Evolutionary conservation across 2,113 vertebrate species (phyloP), one percentile per base, ranked within the genome.

Genomic region (Hemiscyllium ocellatum): DNA sequence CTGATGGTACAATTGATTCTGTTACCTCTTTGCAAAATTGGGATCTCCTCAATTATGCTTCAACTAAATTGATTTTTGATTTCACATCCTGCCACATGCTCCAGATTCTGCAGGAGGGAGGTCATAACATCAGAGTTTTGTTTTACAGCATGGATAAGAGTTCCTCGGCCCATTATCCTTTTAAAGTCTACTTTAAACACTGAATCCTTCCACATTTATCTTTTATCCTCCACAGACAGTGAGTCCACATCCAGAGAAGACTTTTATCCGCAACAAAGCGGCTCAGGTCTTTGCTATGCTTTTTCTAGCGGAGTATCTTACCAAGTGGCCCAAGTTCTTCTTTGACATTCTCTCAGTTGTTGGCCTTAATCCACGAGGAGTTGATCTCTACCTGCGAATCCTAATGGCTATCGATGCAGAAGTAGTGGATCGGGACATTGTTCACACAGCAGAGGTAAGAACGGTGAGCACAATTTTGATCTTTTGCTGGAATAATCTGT

Each of bases 251-350:
- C 97, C 98, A 0, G 99, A 99, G 97, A 99, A 99, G 98, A 98
- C 98, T 2, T 99, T 99, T 97, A 99, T 99, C 97, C 98, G 98
- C 97, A 99, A 99, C 97, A 99, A 99, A 97, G 99, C 98, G 0
- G 99, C 99, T 1, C 99, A 99, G 97, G 99, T 99, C 95, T 98
- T 99, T 29, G 98, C 99, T n/a, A 97, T 99, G 96, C 98, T 98
- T 95, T 99, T 99, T 96, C 97, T 99, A 96, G 98, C 98, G 96
- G 99, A 99, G 52, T 99, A 99, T 97, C 98, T 99, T 96, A 99
- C 98, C 20, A 98, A 98, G 96, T 99, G 99, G 99, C 99, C 99
- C 97, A 99, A 99, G 97, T 99, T 99, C 97, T 99, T 99, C 97
- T 99, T 99, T 96, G 98, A 99, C 97, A 97, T 99, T 96, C 97